phyloP scores from a whole-genome alignment of 2,113 vertebrate genomes.

The Dasyprocta punctata region DNA sequence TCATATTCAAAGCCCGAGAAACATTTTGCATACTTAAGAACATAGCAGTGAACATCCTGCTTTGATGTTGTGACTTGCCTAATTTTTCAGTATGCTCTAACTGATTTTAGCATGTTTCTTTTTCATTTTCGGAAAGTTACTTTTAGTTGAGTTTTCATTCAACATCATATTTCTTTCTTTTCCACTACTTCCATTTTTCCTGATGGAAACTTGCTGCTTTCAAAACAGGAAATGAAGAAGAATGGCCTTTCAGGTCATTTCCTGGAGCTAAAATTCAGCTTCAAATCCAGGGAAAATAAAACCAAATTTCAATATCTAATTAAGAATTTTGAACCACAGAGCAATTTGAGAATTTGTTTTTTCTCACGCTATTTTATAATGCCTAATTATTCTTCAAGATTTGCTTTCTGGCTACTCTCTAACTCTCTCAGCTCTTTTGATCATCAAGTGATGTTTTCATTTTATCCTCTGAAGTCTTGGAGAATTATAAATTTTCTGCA shows the following conservation, averaged over 20 bases:
- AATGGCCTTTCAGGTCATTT: conserved; percentile 65
- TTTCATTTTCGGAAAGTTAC: conserved; percentile 29
- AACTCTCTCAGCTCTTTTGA: background rate
- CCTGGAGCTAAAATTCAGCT: conserved; percentile 66
- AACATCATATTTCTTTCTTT: conserved; percentile 51
- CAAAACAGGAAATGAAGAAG: conserved; percentile 58
- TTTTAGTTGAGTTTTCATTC: conserved; percentile 57
- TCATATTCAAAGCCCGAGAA: conserved; percentile 8
- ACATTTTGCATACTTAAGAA: background rate
- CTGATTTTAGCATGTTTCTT: conserved; percentile 38
- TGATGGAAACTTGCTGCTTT: conserved; percentile 33
- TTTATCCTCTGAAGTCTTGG: conserved; percentile 35
- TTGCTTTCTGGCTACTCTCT: background rate
- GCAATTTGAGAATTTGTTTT: conserved; percentile 43
- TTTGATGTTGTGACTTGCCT: conserved; percentile 7
- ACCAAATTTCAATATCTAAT: conserved; percentile 39
- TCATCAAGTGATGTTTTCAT: background rate
- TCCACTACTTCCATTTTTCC: conserved; percentile 46
- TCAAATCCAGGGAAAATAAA: conserved; percentile 44
- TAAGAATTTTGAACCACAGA: conserved; percentile 32
- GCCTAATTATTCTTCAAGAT: conserved; percentile 4
- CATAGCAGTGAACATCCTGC: background rate
- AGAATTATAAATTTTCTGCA: background rate
- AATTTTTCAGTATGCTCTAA: background rate
- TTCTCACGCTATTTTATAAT: conserved; percentile 43